Evolutionary conservation across 1,140 invertebrate genomes (phyloP).

Genomic region (Calycopis cecrops): DNA sequence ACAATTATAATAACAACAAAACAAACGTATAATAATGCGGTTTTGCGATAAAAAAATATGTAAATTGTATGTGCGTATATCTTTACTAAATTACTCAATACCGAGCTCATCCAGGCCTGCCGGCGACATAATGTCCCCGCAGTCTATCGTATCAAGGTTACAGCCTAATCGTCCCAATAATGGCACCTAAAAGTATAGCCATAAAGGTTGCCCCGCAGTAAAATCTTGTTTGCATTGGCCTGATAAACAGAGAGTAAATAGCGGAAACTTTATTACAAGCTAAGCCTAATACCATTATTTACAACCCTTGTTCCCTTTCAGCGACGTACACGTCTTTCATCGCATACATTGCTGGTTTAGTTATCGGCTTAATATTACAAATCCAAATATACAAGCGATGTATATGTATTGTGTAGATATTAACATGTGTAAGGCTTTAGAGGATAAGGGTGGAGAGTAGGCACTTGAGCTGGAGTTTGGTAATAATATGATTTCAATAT

Average conservation of each 20-base stretch:
- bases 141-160: not conserved
- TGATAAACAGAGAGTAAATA: slow-evolving; percentile 51
- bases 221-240: slow-evolving; percentile 51
- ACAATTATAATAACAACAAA: too few relatives aligned
- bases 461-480: slow-evolving; percentile 34
- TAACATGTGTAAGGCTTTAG: slow-evolving; percentile 9
- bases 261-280: slow-evolving; percentile 59
- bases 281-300: slow-evolving; percentile 28
- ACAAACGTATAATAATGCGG: too few relatives aligned
- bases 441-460: slow-evolving; percentile 16
- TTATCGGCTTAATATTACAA: not conserved
- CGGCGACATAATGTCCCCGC: too few relatives aligned
- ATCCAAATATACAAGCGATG: not conserved
- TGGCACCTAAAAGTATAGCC: not conserved
- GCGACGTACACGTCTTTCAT: not conserved
- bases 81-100: too few relatives aligned
- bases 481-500: slow-evolving; percentile 36
- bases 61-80: too few relatives aligned
- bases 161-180: not conserved
- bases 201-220: slow-evolving; percentile 32
- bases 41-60: too few relatives aligned
- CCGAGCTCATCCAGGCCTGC: too few relatives aligned
- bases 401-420: not conserved
- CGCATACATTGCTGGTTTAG: slow-evolving; percentile 20
- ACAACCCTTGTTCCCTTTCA: slow-evolving; percentile 1